phyloP scores from a whole-genome alignment of 2,797 vertebrate genomes.

The Myoxocephalus aenaeus region DNA sequence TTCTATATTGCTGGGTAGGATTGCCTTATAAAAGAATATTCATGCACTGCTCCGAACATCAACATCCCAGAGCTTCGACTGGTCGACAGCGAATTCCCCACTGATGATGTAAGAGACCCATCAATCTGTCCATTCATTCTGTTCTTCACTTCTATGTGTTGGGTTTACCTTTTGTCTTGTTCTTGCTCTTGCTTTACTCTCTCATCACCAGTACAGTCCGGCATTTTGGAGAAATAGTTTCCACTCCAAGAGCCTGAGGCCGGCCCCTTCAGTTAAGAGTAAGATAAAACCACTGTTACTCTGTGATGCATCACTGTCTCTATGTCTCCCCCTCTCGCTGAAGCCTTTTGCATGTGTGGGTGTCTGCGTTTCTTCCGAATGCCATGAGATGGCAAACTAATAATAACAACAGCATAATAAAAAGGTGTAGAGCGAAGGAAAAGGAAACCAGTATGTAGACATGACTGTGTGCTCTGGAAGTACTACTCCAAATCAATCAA shows the following conservation, averaged over 20 bases:
- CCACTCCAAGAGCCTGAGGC: constrained; percentile 82
- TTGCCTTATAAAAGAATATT: constrained; percentile 73
- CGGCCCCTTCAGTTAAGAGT: constrained; percentile 85
- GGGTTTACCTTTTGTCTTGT: not conserved
- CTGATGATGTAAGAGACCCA: constrained; percentile 75
- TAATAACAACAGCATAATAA: not conserved
- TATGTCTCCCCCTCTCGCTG: not conserved
- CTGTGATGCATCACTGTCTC: not conserved
- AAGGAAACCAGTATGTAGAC: not conserved
- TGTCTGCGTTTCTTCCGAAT: not conserved
- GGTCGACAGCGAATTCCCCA: constrained; percentile 76
- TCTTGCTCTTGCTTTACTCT: constrained; percentile 8
- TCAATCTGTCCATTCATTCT: not conserved
- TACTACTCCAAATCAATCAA: not conserved
- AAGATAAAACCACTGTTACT: constrained; percentile 59
- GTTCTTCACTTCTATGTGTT: not conserved
- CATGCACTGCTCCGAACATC: constrained; percentile 49
- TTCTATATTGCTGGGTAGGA: constrained; percentile 62
- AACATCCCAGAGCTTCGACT: constrained; percentile 77
- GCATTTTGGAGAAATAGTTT: constrained; percentile 83
- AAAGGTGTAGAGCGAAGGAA: not conserved
- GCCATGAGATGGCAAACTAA: not conserved
- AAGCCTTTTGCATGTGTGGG: not conserved
- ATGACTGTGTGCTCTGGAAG: not conserved
- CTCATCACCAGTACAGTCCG: constrained; percentile 76